Evolutionary conservation across 2,113 vertebrate species (phyloP).

Genomic region (Siphamia tubifer): DNA sequence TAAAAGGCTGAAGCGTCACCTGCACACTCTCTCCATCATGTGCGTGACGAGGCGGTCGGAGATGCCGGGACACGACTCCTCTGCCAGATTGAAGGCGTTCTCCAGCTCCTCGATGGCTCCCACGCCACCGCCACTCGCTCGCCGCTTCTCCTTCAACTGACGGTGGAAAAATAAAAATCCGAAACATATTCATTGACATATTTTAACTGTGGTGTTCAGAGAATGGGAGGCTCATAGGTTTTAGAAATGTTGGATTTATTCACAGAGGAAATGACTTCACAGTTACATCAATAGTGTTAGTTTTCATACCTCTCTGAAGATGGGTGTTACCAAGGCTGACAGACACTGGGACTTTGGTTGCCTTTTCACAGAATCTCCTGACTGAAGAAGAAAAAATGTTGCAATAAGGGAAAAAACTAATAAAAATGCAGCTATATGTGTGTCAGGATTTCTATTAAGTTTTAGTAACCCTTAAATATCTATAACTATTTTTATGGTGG

Average conservation of each 20-base stretch:
- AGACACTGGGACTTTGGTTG: constrained; percentile 94
- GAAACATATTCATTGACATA: neutral
- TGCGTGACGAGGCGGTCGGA: constrained; percentile 92
- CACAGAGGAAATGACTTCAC: too few species aligned
- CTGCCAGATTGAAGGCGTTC: constrained; percentile 93
- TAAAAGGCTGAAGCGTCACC: constrained; percentile 66
- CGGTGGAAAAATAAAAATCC: neutral
- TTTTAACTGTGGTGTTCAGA: too few species aligned
- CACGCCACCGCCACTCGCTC: constrained; percentile 83
- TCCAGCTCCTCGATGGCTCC: constrained; percentile 96
- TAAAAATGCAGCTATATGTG: neutral
- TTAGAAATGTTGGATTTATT: too few species aligned
- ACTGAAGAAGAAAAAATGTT: constrained; percentile 44
- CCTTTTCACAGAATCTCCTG: constrained; percentile 86
- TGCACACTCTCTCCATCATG: constrained; percentile 92
- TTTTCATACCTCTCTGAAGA: constrained; percentile 91
- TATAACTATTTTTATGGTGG: too few species aligned
- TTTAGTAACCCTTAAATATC: too few species aligned
- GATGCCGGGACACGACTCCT: constrained; percentile 95
- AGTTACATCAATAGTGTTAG: too few species aligned
- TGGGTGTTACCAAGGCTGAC: constrained; percentile 91
- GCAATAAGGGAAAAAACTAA: neutral
- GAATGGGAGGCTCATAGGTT: too few species aligned
- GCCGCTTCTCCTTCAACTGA: constrained; percentile 92
- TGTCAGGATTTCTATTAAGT: too few species aligned